Conservation (phyloP, 2,888 invertebrate genomes). For the Ryuthela nishihirai region DNA sequence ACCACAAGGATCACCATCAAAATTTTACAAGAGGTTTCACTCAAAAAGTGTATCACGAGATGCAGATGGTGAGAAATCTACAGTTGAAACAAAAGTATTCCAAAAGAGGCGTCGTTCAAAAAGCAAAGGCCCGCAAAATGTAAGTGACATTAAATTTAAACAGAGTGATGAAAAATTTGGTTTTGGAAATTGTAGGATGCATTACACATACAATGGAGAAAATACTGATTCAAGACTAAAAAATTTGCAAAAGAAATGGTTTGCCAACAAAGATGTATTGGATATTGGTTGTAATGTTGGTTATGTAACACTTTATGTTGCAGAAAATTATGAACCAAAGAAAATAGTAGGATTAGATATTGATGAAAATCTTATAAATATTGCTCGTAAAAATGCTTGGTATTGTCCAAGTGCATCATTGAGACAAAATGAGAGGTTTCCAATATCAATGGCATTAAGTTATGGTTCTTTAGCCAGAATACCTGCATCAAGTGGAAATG, state of each 20-base stretch:
- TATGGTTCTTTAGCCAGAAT: slow-evolving; percentile 65
- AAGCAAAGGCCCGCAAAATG: slow-evolving; percentile 1
- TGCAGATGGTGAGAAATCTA: slow-evolving; percentile 13
- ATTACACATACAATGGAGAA: slow-evolving; percentile 45
- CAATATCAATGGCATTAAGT: slow-evolving; percentile 80
- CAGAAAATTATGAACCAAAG: slow-evolving; percentile 75
- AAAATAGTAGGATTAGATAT: slow-evolving; percentile 91
- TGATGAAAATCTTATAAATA: slow-evolving; percentile 76
- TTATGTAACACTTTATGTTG: slow-evolving; percentile 85
- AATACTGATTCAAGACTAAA: slow-evolving; percentile 73
- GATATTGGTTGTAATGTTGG: slow-evolving; percentile 99
- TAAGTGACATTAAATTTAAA: slow-evolving; percentile 56
- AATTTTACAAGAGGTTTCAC: slow-evolving; percentile 36
- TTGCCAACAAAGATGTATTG: slow-evolving; percentile 82
- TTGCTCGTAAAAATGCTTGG: slow-evolving; percentile 67
- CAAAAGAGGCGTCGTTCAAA: slow-evolving; percentile 14
- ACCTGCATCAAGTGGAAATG: slow-evolving; percentile 38
- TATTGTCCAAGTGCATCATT: slow-evolving; percentile 45
- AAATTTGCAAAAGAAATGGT: slow-evolving; percentile 76
- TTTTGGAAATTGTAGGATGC: slow-evolving; percentile 90
- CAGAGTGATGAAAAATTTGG: slow-evolving; percentile 75
- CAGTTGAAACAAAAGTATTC: slow-evolving; percentile 14
- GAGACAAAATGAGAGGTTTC: slow-evolving; percentile 58
- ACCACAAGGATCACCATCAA: slow-evolving; percentile 68
- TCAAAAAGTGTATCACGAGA: slow-evolving; percentile 30